Conservation (phyloP, 2,797 vertebrate genomes). For the Rhabdophis nuchalis region DNA sequence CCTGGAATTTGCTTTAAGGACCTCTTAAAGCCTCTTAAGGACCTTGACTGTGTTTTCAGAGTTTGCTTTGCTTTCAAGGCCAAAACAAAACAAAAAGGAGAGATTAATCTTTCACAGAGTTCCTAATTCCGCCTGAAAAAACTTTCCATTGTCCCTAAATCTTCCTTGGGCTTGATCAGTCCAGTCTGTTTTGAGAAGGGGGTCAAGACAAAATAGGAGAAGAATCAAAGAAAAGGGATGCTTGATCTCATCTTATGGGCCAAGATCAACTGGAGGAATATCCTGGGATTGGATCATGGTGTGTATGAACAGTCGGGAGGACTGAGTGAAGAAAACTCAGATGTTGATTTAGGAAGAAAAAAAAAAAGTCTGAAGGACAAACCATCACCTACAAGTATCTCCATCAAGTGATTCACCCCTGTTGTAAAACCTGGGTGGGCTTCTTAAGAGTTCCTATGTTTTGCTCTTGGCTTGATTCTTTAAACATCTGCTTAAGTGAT, state of each 20-base stretch:
- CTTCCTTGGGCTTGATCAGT: conserved; percentile 41
- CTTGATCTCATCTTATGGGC: background rate
- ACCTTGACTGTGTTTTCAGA: conserved; percentile 54
- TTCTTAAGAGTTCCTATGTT: conserved; percentile 43
- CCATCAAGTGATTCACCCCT: conserved; percentile 45
- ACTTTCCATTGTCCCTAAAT: conserved; percentile 27
- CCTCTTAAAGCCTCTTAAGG: conserved; percentile 1
- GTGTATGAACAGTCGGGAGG: fast-evolving
- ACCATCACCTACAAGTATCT: conserved; percentile 29
- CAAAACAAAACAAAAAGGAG: background rate
- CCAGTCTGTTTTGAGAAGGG: conserved; percentile 15
- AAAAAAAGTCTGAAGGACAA: conserved; percentile 34
- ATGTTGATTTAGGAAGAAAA: conserved; percentile 25
- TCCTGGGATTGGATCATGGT: background rate
- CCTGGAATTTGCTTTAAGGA: background rate
- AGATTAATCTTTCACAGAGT: conserved; percentile 28
- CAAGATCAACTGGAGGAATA: background rate
- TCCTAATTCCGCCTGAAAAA: conserved; percentile 44
- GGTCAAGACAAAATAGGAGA: background rate
- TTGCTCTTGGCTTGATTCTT: conserved; percentile 37
- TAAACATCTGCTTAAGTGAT: conserved; percentile 5
- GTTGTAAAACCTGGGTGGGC: conserved; percentile 64
- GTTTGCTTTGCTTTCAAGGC: conserved; percentile 44
- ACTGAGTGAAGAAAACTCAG: background rate
- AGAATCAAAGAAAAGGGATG: background rate